phyloP scores from a whole-genome alignment of 2,888 invertebrate genomes.

The Rhingia rostrata region DNA sequence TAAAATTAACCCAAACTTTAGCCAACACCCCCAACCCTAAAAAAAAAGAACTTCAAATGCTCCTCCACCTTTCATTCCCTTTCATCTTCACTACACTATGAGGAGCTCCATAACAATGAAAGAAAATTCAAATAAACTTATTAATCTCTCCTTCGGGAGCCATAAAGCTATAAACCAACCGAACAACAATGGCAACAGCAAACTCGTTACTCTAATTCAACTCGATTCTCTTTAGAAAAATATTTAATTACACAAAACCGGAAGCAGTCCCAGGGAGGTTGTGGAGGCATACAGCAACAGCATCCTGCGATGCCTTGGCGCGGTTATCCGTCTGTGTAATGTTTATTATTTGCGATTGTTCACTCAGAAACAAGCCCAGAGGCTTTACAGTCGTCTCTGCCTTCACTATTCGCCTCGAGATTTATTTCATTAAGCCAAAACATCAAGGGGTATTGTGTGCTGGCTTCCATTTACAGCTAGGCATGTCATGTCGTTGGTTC shows the following conservation, averaged over 20 bases:
- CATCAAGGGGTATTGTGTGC: constrained; percentile 65
- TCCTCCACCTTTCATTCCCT: neutral
- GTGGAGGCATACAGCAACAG: neutral
- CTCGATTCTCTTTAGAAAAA: constrained; percentile 55
- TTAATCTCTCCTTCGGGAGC: constrained; percentile 70
- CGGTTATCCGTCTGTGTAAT: constrained; percentile 68
- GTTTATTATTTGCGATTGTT: constrained; percentile 73
- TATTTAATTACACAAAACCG: constrained; percentile 73
- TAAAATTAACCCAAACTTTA: constrained; percentile 51
- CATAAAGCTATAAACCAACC: constrained; percentile 66
- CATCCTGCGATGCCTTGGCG: constrained; percentile 38
- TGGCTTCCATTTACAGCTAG: constrained; percentile 62
- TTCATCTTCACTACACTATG: neutral
- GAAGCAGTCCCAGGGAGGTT: constrained; percentile 46
- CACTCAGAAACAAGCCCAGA: constrained; percentile 49
- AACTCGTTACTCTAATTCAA: constrained; percentile 70
- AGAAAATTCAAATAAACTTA: constrained; percentile 71
- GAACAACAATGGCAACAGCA: constrained; percentile 49
- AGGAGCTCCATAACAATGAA: constrained; percentile 8
- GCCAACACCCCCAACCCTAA: constrained; percentile 6
- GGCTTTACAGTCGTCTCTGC: constrained; percentile 22
- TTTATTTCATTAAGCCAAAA: constrained; percentile 74
- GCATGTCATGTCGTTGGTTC: constrained; percentile 62
- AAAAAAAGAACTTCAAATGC: constrained; percentile 1
- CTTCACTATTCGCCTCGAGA: constrained; percentile 57